Base-by-base conservation (phyloP, 2,797 vertebrate genomes). In the Poecile montanus region DNA sequence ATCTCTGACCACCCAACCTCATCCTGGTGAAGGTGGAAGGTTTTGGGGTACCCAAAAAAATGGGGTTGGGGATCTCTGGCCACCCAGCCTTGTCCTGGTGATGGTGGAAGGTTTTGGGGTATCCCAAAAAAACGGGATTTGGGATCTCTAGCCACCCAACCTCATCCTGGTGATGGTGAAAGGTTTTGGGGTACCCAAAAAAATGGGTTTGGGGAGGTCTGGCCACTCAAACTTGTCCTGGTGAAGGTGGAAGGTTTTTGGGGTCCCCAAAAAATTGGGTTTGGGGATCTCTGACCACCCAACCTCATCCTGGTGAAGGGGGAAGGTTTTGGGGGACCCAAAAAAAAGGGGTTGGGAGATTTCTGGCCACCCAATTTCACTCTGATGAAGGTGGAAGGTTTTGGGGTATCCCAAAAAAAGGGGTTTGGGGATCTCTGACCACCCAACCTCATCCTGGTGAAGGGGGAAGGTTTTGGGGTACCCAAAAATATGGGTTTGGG, bases 141-240 rank as follows among this genome's bases (percentile, higher is more conserved):
- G 68, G 12, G 21, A 17, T 0, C 0, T 40, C 12, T 15, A 29
- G 3, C 1, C 21, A 18, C 2, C 4, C 47, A 51, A 7, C 5
- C 4, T 22, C 7, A 1, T 5, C 7, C 42, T 73, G 42, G 2
- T 19, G 22, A 8, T 6, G 36, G 29, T 7, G 16, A 36, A 38
- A 18, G 21, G 17, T 1, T 45, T 1, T 21, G 13, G 66, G 6
- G 12, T 6, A 6, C 22, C 32, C 22, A 10, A 5, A 45, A 45
- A 16, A 36, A 58, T 2, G 30, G 53, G n/a, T 5, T 13, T 12
- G 16, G 36, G 36, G 36, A 36, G 36, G 36, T 36, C 36, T 36
- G 36, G 36, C 36, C 36, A 36, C 36, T 36, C 36, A 36, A 36
- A 36, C 36, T 36, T 36, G 36, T 36, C 36, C 32, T 34, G 44